Evolutionary conservation across 2,113 vertebrate genomes (phyloP).

Genomic region (Anhinga anhinga): DNA sequence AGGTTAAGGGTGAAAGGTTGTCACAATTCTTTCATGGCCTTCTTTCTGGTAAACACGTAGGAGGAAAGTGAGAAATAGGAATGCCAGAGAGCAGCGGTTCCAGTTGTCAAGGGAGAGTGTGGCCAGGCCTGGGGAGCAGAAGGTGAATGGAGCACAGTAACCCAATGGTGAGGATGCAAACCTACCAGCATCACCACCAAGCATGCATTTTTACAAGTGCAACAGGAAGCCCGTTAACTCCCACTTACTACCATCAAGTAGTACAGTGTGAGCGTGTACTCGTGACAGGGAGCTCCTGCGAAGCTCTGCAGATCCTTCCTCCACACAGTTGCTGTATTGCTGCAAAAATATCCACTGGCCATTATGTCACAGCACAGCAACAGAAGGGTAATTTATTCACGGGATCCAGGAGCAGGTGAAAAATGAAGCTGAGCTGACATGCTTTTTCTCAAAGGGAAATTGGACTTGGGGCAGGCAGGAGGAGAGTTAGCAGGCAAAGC

Average conservation of each 20-base stretch:
- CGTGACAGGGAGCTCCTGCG: background rate
- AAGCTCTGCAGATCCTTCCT: background rate
- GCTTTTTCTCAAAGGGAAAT: background rate
- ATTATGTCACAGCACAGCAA: background rate
- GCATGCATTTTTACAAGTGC: fast-evolving
- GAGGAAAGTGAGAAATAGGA: background rate
- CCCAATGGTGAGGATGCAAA: background rate
- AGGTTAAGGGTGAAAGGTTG: background rate
- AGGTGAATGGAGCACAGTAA: background rate
- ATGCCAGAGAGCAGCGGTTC: background rate
- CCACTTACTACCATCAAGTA: background rate
- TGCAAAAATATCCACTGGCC: background rate
- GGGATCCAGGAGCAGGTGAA: background rate
- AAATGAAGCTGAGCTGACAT: background rate
- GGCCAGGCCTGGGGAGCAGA: background rate
- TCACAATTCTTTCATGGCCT: background rate
- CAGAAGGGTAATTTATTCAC: background rate
- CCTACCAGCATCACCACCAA: background rate
- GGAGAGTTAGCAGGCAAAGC: background rate
- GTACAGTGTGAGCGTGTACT: background rate
- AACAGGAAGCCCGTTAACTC: background rate
- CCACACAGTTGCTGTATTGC: background rate
- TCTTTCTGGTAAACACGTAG: fast-evolving
- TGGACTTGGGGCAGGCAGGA: background rate
- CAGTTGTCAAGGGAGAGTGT: background rate